These are phyloP conservation scores for Microtus ochrogaster DNA, from an alignment of 2,113 vertebrate species.

Conservation along the genomic window DNA sequence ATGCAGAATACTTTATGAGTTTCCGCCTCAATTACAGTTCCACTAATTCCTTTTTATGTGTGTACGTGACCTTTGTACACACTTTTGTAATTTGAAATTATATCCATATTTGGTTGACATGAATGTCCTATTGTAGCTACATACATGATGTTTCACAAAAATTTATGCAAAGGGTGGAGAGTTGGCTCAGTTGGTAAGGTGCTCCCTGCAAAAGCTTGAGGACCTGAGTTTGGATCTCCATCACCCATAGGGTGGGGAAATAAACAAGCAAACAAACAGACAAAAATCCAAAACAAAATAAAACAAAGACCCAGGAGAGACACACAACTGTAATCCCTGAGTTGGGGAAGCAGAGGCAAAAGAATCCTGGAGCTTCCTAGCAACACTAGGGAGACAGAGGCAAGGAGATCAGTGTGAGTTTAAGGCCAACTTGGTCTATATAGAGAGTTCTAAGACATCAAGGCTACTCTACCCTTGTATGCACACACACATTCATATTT, in stretches of 20 bases:
- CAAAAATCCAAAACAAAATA: background rate
- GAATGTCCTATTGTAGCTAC: background rate
- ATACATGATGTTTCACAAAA: fast-evolving
- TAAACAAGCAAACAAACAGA: no score
- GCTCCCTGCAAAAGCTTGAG: background rate
- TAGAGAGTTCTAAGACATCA: no score
- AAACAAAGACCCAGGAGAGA: background rate
- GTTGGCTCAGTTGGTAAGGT: no score
- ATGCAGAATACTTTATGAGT: background rate
- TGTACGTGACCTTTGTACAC: background rate
- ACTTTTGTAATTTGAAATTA: background rate
- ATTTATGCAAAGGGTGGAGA: no score
- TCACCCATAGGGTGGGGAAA: background rate
- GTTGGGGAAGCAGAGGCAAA: no score
- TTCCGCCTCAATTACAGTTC: background rate
- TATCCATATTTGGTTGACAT: background rate
- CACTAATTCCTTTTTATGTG: background rate
- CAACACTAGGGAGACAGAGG: no score
- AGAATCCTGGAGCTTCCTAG: background rate
- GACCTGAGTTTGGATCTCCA: background rate
- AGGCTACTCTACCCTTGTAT: no score
- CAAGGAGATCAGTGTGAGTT: no score
- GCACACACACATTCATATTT: background rate
- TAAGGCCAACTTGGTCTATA: no score
- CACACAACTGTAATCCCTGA: background rate